Percentiles rank a stretch among this genome's conserved stretches.
Conservation (phyloP, 2,888 invertebrate species). For the Meghimatium bilineatum region DNA sequence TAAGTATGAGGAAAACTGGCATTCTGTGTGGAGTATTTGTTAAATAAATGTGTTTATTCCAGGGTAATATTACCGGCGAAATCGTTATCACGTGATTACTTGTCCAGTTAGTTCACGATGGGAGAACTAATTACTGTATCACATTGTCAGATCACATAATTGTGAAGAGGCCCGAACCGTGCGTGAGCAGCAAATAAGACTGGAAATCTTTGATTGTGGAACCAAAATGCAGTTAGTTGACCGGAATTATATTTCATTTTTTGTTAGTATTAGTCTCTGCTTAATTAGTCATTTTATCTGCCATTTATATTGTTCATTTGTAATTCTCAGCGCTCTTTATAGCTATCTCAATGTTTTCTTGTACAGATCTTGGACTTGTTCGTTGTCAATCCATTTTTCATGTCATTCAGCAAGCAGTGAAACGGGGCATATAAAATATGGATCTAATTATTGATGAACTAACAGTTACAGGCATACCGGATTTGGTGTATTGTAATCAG, state of each 20-base stretch:
- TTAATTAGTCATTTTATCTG: neutral
- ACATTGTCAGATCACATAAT: neutral
- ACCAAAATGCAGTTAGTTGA: neutral
- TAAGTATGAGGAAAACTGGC: too few relatives aligned
- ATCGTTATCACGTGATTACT: neutral
- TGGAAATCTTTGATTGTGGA: neutral
- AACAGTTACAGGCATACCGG: too few relatives aligned
- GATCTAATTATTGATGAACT: too few relatives aligned
- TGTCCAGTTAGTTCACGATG: neutral
- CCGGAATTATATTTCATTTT: neutral
- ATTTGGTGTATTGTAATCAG: too few relatives aligned
- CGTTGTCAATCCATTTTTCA: too few relatives aligned
- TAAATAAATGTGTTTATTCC: neutral
- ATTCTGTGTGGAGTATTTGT: too few relatives aligned
- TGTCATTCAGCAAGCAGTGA: too few relatives aligned
- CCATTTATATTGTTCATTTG: neutral
- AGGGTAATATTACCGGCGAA: neutral
- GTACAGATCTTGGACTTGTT: too few relatives aligned
- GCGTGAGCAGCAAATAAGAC: neutral
- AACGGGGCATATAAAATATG: too few relatives aligned
- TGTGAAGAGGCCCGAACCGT: neutral
- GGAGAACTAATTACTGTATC: neutral
- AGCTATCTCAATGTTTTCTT: too few relatives aligned
- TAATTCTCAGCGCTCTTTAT: too few relatives aligned
- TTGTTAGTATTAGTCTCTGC: neutral